A percentile compares a stretch with the other conserved stretches of the same genome.
Evolutionary conservation across 1,140 invertebrate species (phyloP).

Genomic region (Chymomyza costata): DNA sequence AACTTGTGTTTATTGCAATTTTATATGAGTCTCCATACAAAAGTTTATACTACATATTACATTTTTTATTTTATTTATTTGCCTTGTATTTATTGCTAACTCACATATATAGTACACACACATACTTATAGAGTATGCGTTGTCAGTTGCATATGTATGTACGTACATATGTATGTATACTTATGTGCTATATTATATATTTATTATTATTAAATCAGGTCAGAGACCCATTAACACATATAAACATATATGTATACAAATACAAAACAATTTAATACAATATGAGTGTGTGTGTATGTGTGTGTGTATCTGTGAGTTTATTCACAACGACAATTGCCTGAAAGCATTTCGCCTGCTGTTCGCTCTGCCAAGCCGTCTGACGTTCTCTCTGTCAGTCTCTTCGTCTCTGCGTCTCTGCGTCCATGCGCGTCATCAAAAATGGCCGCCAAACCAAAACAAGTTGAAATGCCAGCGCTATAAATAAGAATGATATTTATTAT

Average conservation of each 20-base stretch:
- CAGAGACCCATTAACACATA: constrained; percentile 74
- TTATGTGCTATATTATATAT: constrained; percentile 36
- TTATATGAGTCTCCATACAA: not conserved
- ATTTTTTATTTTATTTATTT: too few species aligned
- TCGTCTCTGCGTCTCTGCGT: constrained; percentile 4
- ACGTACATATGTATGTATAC: not conserved
- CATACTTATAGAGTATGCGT: not conserved
- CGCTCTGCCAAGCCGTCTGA: constrained; percentile 21
- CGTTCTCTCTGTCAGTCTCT: constrained; percentile 18
- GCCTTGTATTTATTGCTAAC: constrained; percentile 12
- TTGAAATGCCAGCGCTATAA: constrained; percentile 29
- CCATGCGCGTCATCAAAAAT: constrained; percentile 56
- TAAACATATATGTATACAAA: constrained; percentile 22
- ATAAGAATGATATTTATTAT: constrained; percentile 1
- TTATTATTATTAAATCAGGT: constrained; percentile 74
- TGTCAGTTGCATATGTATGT: not conserved
- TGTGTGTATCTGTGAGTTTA: constrained; percentile 10
- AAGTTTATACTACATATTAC: constrained; percentile 1
- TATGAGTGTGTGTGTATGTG: constrained; percentile 6
- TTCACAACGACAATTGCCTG: not conserved
- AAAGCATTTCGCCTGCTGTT: constrained; percentile 30
- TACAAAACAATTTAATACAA: constrained; percentile 10
- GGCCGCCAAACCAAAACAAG: constrained; percentile 37
- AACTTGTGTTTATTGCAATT: constrained; percentile 11
- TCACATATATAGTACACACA: too few species aligned